Conservation (phyloP, 2,888 invertebrate genomes). For the Tetranychus truncatus region DNA sequence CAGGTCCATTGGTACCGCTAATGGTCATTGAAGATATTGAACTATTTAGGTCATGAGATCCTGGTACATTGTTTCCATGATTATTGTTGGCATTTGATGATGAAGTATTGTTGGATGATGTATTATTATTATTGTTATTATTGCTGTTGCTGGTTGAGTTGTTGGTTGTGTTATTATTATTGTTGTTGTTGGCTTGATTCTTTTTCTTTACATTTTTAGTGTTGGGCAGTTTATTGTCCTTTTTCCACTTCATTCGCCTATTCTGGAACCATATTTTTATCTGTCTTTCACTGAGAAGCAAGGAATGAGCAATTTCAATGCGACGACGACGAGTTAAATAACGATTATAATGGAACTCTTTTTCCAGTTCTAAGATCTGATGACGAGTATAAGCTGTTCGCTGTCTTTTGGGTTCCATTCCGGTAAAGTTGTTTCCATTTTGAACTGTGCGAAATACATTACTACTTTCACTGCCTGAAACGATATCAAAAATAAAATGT, state of each 20-base stretch:
- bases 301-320: constrained; percentile 89
- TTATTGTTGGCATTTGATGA: not conserved
- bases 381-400: constrained; percentile 92
- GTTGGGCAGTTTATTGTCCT: constrained; percentile 70
- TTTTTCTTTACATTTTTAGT: constrained; percentile 58
- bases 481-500: not conserved
- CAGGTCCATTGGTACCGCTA: not conserved
- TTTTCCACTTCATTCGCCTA: constrained; percentile 60
- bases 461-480: not conserved
- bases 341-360: constrained; percentile 92
- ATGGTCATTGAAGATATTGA: constrained; percentile 9
- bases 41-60: not conserved
- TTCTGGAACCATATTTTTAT: constrained; percentile 71
- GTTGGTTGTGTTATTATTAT: constrained; percentile 2
- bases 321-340: constrained; percentile 82
- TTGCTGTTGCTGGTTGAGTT: not conserved
- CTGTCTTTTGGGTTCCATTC: constrained; percentile 86
- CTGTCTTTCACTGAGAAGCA: constrained; percentile 75
- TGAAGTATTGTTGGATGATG: not conserved
- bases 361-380: constrained; percentile 90
- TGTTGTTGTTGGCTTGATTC: constrained; percentile 41
- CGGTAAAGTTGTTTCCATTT: constrained; percentile 46
- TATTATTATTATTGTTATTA: constrained; percentile 1
- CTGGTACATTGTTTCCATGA: not conserved
- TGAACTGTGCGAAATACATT: constrained; percentile 12